Evolutionary conservation across 2,113 vertebrate genomes (phyloP).

Genomic region (Tympanuchus pallidicinctus): DNA sequence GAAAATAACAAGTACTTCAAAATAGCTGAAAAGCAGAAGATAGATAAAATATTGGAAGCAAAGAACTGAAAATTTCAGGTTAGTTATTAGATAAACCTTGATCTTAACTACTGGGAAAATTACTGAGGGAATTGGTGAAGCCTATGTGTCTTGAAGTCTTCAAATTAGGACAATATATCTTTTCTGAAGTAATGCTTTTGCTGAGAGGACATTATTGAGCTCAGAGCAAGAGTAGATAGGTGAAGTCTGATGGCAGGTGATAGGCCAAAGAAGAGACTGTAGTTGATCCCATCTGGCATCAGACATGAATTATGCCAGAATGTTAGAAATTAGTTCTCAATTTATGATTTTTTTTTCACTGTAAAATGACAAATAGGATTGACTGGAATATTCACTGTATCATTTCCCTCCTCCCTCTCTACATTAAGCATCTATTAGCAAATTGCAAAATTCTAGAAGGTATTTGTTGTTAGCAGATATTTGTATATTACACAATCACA

Average conservation of each 20-base stretch:
- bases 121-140: not conserved
- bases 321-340: not conserved
- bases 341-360: not conserved
- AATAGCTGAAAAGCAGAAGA: not conserved
- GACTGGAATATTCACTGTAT: not conserved
- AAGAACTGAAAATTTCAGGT: not conserved
- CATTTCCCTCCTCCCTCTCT: not conserved
- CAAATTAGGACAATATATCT: not conserved
- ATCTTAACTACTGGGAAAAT: not conserved
- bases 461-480: not conserved
- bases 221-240: not conserved
- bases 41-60: not conserved
- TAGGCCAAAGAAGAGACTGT: not conserved
- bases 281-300: not conserved
- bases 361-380: not conserved
- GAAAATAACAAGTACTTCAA: not conserved
- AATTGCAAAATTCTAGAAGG: constrained; percentile 1
- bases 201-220: not conserved
- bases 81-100: not conserved
- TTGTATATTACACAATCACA: not conserved
- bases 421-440: not conserved
- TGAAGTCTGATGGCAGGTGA: not conserved
- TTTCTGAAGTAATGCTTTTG: not conserved
- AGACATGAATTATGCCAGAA: not conserved
- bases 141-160: not conserved